These are phyloP conservation scores for Atrichornis clamosus DNA, from an alignment of 2,113 vertebrate genomes.

Conservation along the genomic window DNA sequence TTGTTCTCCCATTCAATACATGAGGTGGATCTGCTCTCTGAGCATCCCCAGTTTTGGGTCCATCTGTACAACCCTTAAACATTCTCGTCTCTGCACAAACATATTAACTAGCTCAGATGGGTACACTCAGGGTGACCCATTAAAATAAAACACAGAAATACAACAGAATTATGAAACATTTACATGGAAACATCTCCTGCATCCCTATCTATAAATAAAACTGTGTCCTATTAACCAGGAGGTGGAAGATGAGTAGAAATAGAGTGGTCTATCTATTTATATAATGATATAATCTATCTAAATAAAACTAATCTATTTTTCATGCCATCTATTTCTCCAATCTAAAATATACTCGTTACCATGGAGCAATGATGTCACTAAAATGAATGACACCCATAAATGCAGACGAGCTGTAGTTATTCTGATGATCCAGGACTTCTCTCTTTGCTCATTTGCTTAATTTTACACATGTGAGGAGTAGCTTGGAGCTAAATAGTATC, in stretches of 20 bases:
- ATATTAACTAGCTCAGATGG: not conserved
- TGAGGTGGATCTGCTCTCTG: not conserved
- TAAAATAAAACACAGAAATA: not conserved
- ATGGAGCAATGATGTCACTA: conserved; percentile 68
- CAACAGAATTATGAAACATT: conserved; percentile 52
- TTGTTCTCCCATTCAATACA: not conserved
- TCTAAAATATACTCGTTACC: conserved; percentile 62
- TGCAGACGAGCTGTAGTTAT: conserved; percentile 63
- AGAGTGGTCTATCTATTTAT: conserved; percentile 64
- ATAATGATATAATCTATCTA: conserved; percentile 63
- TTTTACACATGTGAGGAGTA: conserved; percentile 47
- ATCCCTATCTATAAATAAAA: conserved; percentile 55
- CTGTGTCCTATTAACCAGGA: conserved; percentile 59
- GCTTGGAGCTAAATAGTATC: conserved; percentile 34
- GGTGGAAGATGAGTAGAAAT: conserved; percentile 63
- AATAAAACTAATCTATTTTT: conserved; percentile 71
- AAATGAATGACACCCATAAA: conserved; percentile 68
- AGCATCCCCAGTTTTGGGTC: not conserved
- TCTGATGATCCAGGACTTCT: conserved; percentile 64
- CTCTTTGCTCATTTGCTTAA: conserved; percentile 58
- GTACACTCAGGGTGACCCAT: not conserved
- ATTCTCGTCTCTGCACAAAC: not conserved
- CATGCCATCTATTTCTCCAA: conserved; percentile 64
- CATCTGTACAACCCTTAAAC: not conserved
- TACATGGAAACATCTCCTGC: conserved; percentile 33